Percentiles rank a stretch among this genome's conserved stretches.
Conservation (phyloP, 2,113 vertebrate genomes). For the Xiphophorus maculatus region DNA sequence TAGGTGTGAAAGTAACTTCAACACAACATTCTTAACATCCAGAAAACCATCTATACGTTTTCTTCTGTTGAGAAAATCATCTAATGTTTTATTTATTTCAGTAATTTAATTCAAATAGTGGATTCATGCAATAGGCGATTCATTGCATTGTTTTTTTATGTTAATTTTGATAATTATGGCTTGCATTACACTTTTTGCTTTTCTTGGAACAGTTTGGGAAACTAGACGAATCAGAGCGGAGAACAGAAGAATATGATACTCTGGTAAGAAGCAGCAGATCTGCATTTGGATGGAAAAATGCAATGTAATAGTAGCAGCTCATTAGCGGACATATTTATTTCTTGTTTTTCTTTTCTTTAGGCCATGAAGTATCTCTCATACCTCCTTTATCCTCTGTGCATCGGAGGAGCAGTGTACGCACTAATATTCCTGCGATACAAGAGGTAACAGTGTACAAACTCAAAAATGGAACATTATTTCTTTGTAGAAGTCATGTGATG, state of each 20-base stretch:
- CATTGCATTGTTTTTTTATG: background rate
- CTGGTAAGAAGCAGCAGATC: constrained; percentile 78
- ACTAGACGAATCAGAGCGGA: constrained; percentile 89
- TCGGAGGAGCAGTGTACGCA: constrained; percentile 91
- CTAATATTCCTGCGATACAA: constrained; percentile 94
- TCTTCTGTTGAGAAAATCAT: background rate
- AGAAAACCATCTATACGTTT: background rate
- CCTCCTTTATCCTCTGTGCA: constrained; percentile 92
- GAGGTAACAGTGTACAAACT: constrained; percentile 78
- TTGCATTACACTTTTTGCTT: background rate
- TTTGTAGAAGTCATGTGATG: background rate
- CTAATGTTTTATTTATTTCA: background rate
- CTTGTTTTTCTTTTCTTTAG: constrained; percentile 66
- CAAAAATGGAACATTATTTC: background rate
- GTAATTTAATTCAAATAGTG: background rate
- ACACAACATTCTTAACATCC: background rate
- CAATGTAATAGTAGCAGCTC: background rate
- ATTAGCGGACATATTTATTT: background rate
- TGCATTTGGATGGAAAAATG: background rate
- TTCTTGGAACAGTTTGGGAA: constrained; percentile 86
- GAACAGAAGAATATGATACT: constrained; percentile 93
- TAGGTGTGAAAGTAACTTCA: constrained; percentile 53
- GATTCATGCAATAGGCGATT: background rate
- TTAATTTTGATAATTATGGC: background rate
- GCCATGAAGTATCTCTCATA: constrained; percentile 97